These are phyloP conservation scores for Aromia moschata DNA, from an alignment of 2,888 invertebrate genomes.

Conservation along the genomic window DNA sequence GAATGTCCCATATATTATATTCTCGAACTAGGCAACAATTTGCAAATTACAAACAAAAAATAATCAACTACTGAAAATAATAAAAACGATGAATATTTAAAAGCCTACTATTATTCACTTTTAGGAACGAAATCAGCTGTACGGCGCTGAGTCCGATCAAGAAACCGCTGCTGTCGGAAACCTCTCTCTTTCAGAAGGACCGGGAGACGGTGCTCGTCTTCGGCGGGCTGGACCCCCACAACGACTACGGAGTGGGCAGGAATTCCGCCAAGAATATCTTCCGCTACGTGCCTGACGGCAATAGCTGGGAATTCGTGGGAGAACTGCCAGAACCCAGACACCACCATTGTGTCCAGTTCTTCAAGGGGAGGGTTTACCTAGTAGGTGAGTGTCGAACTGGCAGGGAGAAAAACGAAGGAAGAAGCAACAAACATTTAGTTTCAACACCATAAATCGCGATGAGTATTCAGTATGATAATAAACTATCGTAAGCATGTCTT, in stretches of 20 bases:
- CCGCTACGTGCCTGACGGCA: conserved; percentile 68
- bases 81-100: too few species aligned
- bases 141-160: conserved; percentile 39
- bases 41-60: too few species aligned
- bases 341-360: conserved; percentile 73
- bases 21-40: too few species aligned
- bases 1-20: too few species aligned
- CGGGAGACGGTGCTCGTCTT: conserved; percentile 72
- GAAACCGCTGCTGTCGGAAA: conserved; percentile 41
- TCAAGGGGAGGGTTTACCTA: conserved; percentile 73
- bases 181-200: conserved; percentile 35
- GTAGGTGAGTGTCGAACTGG: conserved; percentile 65
- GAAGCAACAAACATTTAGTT: neutral
- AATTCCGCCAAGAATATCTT: conserved; percentile 73
- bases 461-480: too few species aligned
- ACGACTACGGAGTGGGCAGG: conserved; percentile 65
- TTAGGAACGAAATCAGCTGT: conserved; percentile 41
- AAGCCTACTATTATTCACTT: neutral
- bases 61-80: too few species aligned
- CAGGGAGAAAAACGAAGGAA: neutral
- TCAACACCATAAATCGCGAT: too few species aligned
- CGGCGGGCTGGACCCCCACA: conserved; percentile 75
- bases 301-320: conserved; percentile 74
- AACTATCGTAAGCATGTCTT: too few species aligned
- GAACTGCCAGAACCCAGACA: conserved; percentile 76